Percentiles rank a stretch among this genome's conserved stretches.
Evolutionary conservation across 1,140 invertebrate genomes (phyloP).

Genomic region (Penaeus chinensis): DNA sequence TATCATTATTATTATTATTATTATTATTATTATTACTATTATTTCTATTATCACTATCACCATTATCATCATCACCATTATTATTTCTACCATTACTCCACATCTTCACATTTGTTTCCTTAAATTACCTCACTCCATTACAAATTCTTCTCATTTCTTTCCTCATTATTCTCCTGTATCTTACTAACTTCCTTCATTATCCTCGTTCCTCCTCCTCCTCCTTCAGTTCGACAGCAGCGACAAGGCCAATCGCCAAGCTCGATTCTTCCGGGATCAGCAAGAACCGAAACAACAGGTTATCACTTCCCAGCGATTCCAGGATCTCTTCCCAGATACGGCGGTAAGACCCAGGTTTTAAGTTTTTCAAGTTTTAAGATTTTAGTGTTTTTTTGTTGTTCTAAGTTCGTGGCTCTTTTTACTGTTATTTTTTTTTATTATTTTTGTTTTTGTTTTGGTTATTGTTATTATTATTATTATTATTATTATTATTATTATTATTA

Average conservation of each 20-base stretch:
- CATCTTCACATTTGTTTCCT: not conserved
- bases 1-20: no score
- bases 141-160: not conserved
- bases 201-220: not conserved
- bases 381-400: no score
- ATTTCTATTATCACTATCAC: no score
- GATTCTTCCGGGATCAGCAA: constrained; percentile 18
- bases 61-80: not conserved
- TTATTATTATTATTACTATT: no score
- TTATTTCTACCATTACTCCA: not conserved
- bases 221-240: constrained; percentile 30
- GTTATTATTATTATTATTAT: no score
- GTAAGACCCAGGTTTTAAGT: no score
- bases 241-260: not conserved
- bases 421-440: no score
- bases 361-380: no score
- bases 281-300: constrained; percentile 16
- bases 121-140: not conserved
- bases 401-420: no score
- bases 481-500: no score
- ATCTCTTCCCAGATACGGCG: no score
- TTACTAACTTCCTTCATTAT: not conserved
- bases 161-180: not conserved
- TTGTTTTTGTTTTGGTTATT: no score
- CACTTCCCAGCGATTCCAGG: constrained; percentile 13